phyloP scores from a whole-genome alignment of 2,888 invertebrate species.

The Drosophila borealis region DNA sequence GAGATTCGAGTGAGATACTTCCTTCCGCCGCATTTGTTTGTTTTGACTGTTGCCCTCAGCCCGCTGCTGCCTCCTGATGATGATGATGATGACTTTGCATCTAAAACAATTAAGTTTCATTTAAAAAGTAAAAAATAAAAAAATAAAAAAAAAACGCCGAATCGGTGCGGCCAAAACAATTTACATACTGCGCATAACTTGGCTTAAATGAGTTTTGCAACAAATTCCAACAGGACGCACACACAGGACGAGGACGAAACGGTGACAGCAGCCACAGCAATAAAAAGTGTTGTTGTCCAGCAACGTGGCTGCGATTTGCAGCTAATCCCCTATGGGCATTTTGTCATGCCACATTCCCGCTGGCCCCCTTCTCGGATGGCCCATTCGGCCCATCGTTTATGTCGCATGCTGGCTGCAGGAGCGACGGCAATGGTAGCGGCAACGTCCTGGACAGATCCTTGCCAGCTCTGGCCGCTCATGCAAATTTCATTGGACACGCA shows the following conservation, averaged over 20 bases:
- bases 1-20: conserved; percentile 79
- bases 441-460: conserved; percentile 45
- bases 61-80: conserved; percentile 8
- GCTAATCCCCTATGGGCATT: conserved; percentile 85
- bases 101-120: conserved; percentile 81
- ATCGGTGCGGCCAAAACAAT: conserved; percentile 74
- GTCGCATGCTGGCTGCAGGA: conserved; percentile 14
- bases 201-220: conserved; percentile 79
- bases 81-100: conserved; percentile 75
- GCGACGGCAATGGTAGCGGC: conserved; percentile 4
- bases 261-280: conserved; percentile 32
- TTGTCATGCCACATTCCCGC: conserved; percentile 60
- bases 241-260: conserved; percentile 39
- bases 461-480: conserved; percentile 72
- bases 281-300: conserved; percentile 51
- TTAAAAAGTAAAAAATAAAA: conserved; percentile 41
- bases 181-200: conserved; percentile 83
- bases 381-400: conserved; percentile 10
- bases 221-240: conserved; percentile 70
- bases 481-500: conserved; percentile 82
- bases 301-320: conserved; percentile 76
- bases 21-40: conserved; percentile 77
- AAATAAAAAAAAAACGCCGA: conserved; percentile 27
- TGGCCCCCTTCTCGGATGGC: neutral
- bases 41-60: conserved; percentile 24